Evolutionary conservation across 2,113 vertebrate genomes (phyloP), one percentile per base, ranked within the genome.

Genomic region (Piprites chloris): DNA sequence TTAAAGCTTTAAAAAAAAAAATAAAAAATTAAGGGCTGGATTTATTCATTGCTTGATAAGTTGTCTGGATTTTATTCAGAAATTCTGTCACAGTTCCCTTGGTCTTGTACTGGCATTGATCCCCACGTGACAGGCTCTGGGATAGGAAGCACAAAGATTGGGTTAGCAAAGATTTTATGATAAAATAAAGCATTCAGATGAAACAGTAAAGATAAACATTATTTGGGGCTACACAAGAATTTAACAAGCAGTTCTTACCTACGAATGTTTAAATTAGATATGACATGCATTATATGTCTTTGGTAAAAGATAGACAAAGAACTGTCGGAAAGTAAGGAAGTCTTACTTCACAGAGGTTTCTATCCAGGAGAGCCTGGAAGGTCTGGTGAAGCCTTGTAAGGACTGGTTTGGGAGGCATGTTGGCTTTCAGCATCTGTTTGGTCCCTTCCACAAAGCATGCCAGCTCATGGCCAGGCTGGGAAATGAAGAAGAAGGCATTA

Each of bases 401-500:
- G 10, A 21, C 3, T 15, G 0, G 0, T 0, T 23, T 74, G 52
- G 68, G 86, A 59, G 76, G 5, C 2, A 8, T 0, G 5, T 41
- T 85, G 63, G 14, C 63, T 37, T 82, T 16, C 90, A 52, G 37
- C 77, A 97, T 78, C 50, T 78, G 61, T 24, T 89, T 11, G 1
- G 92, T 96, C 77, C 96, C 96, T 62, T 97, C 63, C 59, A 77
- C 91, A 42, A 97, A 93, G 52, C 97, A 97, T 12, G 94, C 32
- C 63, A 96, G 33, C 30, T 96, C 96, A 0, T 96, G 85, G 39
- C 90, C 94, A 16, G 14, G 63, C 96, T 97, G 96, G 80, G 37
- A 41, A 83, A 82, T 0, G 6, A 44, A 79, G 33, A 52, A 79
- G 33, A 72, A 55, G 19, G 30, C 14, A 3, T 93, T 47, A 75